Evolutionary conservation across 2,113 vertebrate genomes (phyloP), one percentile per base, ranked within the genome.

Genomic region (Triplophysa rosa): DNA sequence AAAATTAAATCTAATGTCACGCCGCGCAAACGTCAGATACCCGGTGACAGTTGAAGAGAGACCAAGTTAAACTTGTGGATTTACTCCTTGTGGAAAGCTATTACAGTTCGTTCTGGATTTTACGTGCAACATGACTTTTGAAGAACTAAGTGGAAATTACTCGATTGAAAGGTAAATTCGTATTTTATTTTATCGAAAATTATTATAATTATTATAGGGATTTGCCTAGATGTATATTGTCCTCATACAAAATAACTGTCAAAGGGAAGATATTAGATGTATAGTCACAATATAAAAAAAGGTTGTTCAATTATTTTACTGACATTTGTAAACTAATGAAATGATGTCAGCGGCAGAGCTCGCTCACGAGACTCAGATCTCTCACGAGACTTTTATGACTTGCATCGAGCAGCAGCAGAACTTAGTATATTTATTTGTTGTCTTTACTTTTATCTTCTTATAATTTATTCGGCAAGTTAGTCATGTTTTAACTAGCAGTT

Each of bases 121-220:
- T 66, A 90, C 88, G 87, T 91, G 88, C 90, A 94, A 90, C 78
- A 94, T 94, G 93, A 93, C 93, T 87, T 92, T 94, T 87, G 93
- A 94, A 49, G 93, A 94, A 80, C 87, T 86, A 21, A 81, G 86
- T 72, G 92, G 90, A 88, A 92, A 91, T 9, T 88, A 87, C 59
- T 89, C 91, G 67, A 72, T 89, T 80, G 91, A 93, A 87, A 92
- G 89, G 93, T 93, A n/a, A 56, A 6, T 65, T 24, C 4, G 19
- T 9, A 5, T 58, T 17, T 56, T 56, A 56, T 56, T 52, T 52
- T 17, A 52, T 37, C 16, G 0, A 1, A 7, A 19, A 29, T 12
- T 69, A 52, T 8, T 54, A 37, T 37, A 1, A 0, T 8, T 1
- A 56, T 58, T 52, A 16, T 14, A 14, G 14, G 5, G 19, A 16